These are phyloP conservation scores for Elmis aenea DNA, from an alignment of 2,888 invertebrate species.

Conservation along the genomic window DNA sequence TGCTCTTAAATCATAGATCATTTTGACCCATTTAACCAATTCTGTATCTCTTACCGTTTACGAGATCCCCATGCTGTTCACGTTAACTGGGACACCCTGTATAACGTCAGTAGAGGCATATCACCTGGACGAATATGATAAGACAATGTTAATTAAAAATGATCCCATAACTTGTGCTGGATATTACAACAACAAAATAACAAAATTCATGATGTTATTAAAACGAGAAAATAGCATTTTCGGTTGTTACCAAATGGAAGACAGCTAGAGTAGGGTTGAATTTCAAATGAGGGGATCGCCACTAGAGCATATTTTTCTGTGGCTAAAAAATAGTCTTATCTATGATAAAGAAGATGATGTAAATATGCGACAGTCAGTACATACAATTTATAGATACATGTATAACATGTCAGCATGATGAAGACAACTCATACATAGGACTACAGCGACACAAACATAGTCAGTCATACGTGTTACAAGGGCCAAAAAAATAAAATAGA, in stretches of 20 bases:
- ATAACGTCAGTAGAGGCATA: no score
- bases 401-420: conserved; percentile 23
- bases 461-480: conserved; percentile 23
- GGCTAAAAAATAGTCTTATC: conserved; percentile 14
- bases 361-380: conserved; percentile 5
- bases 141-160: conserved; percentile 21
- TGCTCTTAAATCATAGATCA: no score
- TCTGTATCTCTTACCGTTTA: no score
- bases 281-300: conserved; percentile 27
- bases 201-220: conserved; percentile 12
- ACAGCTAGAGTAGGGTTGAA: conserved; percentile 24
- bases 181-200: conserved; percentile 16
- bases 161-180: conserved; percentile 27
- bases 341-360: background rate
- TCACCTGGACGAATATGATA: conserved; percentile 8
- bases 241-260: conserved; percentile 10
- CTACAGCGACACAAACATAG: conserved; percentile 22
- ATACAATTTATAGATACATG: conserved; percentile 18
- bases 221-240: conserved; percentile 13
- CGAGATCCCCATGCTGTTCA: no score
- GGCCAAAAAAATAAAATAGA: conserved; percentile 17
- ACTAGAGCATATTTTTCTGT: conserved; percentile 18
- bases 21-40: no score
- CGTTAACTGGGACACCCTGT: no score
- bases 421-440: conserved; percentile 19